Base-by-base conservation (phyloP, 2,113 vertebrate genomes). In the Elephantulus edwardii region DNA sequence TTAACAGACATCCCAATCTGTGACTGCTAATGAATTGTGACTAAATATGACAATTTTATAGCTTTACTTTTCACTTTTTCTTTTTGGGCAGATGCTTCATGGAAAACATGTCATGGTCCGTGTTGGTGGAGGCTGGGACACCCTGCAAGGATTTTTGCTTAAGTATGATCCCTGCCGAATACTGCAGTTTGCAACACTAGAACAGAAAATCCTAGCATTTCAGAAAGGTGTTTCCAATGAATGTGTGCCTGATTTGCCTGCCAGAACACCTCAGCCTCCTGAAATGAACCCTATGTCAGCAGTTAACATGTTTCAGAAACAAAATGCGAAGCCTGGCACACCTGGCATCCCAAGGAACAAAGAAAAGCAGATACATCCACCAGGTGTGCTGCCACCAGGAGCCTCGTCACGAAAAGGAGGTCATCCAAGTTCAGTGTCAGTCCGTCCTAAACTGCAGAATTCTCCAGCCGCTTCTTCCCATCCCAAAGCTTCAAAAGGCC, bases 71-170 rank as follows among this genome's bases (percentile, higher is more conserved):
- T 78, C 35, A 26, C 54, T 92, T 68, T 88, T 66, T 87, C 90
- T 86, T 85, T 52, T 54, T 89, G 82, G 1, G 88, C 97, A 99
- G 99, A 99, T 99, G 99, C 98, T 99, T 17, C 99, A 99, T 38
- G 99, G 98, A 56, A 99, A 99, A 95, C 99, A 99, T 0, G 99
- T 99, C 96, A 99, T 99, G 99, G 99, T 99, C 44, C 99, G 99
- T 26, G 99, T 99, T 5, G 99, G 99, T 35, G 99, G 99, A 74
- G 99, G 99, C 83, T 99, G 99, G 99, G 99, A 99, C 97, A 99
- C 99, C 0, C 98, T 99, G 86, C 98, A 98, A 82, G 99, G 99
- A 22, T 99, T 99, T 97, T 97, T 99, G 75, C 97, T 98, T 44
- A 99, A 99, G 87, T 98, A 99, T 22, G 99, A 99, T 96, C 99